These are phyloP conservation scores for Beris chalybata DNA, from an alignment of 2,888 invertebrate genomes.

Conservation along the genomic window DNA sequence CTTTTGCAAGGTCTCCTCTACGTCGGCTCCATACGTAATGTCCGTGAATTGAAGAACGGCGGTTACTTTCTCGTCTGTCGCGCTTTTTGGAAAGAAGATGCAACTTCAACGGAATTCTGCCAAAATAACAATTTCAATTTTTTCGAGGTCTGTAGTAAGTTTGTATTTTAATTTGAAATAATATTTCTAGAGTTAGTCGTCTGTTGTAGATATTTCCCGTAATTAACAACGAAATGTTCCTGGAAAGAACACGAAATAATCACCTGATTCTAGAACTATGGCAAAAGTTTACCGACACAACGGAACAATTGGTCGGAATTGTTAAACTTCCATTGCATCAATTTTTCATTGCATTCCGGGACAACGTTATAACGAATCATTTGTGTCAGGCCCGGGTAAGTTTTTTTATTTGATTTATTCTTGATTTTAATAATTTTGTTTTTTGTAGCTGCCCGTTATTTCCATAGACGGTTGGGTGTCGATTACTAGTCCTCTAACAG, in stretches of 20 bases:
- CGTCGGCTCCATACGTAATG: conserved; percentile 46
- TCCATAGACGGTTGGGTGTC: conserved; percentile 64
- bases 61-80: conserved; percentile 47
- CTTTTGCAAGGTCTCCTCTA: conserved; percentile 51
- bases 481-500: conserved; percentile 56
- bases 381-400: conserved; percentile 60
- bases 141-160: conserved; percentile 46
- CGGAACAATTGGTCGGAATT: conserved; percentile 57
- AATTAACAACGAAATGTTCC: conserved; percentile 59
- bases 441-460: conserved; percentile 61
- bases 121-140: conserved; percentile 45
- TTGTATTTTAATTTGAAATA: conserved; percentile 5
- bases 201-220: conserved; percentile 59
- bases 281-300: conserved; percentile 50
- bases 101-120: conserved; percentile 42
- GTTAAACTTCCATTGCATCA: conserved; percentile 63
- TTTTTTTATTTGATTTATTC: neutral
- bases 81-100: conserved; percentile 51
- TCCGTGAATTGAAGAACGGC: conserved; percentile 37
- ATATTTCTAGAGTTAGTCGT: neutral
- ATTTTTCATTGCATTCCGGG: conserved; percentile 63
- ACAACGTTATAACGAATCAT: conserved; percentile 60
- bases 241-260: conserved; percentile 61
- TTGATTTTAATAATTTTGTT: neutral
- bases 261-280: conserved; percentile 61